Percentiles rank a stretch among this genome's conserved stretches.
These are phyloP conservation scores for Alectura lathami DNA, from an alignment of 2,113 vertebrate species.

Conservation along the genomic window DNA sequence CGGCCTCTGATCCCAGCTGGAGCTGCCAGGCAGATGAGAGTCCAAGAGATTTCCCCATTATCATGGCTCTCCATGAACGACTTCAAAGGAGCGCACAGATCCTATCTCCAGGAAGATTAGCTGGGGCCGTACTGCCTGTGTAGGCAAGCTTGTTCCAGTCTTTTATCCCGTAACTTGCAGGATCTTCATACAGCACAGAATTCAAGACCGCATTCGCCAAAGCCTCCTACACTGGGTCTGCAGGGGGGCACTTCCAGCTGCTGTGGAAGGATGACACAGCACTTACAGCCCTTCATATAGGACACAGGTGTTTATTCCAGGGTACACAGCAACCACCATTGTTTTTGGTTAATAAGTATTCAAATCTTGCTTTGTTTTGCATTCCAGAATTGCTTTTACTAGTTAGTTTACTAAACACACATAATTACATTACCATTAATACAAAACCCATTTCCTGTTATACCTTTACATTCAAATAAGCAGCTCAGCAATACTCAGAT, in stretches of 20 bases:
- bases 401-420: slow-evolving; percentile 49
- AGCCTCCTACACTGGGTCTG: neutral
- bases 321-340: neutral
- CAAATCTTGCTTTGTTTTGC: slow-evolving; percentile 33
- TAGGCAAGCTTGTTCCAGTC: neutral
- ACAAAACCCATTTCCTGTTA: neutral
- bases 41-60: neutral
- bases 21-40: neutral
- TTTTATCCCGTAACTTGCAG: neutral
- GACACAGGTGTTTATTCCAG: neutral
- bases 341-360: slow-evolving; percentile 37
- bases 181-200: neutral
- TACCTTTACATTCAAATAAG: slow-evolving; percentile 4
- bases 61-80: neutral
- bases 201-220: neutral
- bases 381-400: slow-evolving; percentile 16
- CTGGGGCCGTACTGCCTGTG: neutral
- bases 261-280: neutral
- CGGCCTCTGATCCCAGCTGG: neutral
- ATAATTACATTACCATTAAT: slow-evolving; percentile 44
- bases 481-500: neutral
- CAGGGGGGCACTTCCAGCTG: neutral
- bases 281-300: neutral
- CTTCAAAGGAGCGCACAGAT: slow-evolving; percentile 26
- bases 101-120: slow-evolving; percentile 32